Evolutionary conservation across 2,888 invertebrate species (phyloP).

Genomic region (Micoletzkya japonica): DNA sequence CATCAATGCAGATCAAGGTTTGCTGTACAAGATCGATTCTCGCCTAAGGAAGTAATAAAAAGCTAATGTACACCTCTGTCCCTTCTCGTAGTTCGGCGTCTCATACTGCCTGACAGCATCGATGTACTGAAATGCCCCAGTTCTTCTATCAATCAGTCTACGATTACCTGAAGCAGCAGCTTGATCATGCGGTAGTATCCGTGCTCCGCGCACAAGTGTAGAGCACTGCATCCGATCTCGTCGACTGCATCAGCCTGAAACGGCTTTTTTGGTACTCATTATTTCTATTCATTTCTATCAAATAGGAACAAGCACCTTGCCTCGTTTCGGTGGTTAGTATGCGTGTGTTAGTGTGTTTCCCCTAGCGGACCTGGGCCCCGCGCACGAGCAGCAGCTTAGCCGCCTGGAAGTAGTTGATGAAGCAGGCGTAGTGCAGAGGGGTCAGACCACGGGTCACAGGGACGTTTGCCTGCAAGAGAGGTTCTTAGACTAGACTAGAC

Average conservation of each 20-base stretch:
- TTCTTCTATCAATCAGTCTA: neutral
- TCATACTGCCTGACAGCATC: slow-evolving; percentile 49
- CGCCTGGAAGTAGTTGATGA: slow-evolving; percentile 79
- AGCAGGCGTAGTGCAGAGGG: slow-evolving; percentile 88
- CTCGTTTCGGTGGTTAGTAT: neutral
- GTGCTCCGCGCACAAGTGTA: slow-evolving; percentile 83
- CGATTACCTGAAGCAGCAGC: slow-evolving; percentile 50
- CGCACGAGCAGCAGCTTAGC: slow-evolving; percentile 79
- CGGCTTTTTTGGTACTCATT: slow-evolving; percentile 2
- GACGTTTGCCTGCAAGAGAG: slow-evolving; percentile 71
- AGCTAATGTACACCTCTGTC: slow-evolving; percentile 25
- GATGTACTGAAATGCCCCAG: slow-evolving; percentile 42
- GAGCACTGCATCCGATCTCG: slow-evolving; percentile 82
- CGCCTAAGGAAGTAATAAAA: too few relatives aligned
- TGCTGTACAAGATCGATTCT: too few relatives aligned
- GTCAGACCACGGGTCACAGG: slow-evolving; percentile 83
- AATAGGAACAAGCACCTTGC: too few relatives aligned
- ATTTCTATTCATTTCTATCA: slow-evolving; percentile 19
- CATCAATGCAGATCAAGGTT: too few relatives aligned
- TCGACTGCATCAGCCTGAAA: slow-evolving; percentile 74
- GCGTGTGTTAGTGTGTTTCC: too few relatives aligned
- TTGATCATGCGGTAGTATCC: slow-evolving; percentile 63
- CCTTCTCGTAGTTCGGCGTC: slow-evolving; percentile 37
- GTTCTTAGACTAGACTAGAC: neutral
- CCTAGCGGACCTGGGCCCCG: slow-evolving; percentile 58